Conservation (phyloP, 2,113 vertebrate species). For the Buteo buteo region DNA sequence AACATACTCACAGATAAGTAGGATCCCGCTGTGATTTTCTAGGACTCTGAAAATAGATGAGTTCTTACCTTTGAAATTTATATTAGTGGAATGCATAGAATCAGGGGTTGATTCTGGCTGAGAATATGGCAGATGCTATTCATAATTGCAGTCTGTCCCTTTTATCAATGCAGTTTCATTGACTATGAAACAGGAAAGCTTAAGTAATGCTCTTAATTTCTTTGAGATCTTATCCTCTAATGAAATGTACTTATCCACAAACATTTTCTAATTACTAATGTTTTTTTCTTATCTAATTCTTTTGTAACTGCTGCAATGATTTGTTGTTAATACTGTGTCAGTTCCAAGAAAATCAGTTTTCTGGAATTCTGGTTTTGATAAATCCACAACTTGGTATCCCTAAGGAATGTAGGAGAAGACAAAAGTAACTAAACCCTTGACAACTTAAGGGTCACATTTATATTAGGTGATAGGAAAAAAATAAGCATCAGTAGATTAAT, state of each 20-base stretch:
- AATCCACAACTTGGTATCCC: background rate
- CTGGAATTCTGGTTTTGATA: background rate
- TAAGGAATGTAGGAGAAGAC: background rate
- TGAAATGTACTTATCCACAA: background rate
- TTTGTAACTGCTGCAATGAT: background rate
- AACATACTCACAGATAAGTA: background rate
- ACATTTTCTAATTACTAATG: background rate
- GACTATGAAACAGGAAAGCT: background rate
- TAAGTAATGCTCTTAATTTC: background rate
- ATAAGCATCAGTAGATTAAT: conserved; percentile 5
- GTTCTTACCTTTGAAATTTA: background rate
- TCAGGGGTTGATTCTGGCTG: background rate
- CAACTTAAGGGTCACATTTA: background rate
- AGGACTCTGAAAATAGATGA: background rate
- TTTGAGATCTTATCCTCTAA: background rate
- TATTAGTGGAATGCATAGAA: background rate
- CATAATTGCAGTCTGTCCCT: background rate
- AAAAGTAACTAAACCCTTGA: background rate
- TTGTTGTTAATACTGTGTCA: background rate
- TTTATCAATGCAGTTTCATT: background rate
- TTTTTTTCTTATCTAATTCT: background rate
- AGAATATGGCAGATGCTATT: background rate
- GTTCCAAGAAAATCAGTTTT: background rate
- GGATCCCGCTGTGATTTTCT: conserved; percentile 5
- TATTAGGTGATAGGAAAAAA: background rate